Percentiles rank a stretch among this genome's conserved stretches.
phyloP scores from a whole-genome alignment of 2,888 invertebrate species.

The Vandiemenella viatica region DNA sequence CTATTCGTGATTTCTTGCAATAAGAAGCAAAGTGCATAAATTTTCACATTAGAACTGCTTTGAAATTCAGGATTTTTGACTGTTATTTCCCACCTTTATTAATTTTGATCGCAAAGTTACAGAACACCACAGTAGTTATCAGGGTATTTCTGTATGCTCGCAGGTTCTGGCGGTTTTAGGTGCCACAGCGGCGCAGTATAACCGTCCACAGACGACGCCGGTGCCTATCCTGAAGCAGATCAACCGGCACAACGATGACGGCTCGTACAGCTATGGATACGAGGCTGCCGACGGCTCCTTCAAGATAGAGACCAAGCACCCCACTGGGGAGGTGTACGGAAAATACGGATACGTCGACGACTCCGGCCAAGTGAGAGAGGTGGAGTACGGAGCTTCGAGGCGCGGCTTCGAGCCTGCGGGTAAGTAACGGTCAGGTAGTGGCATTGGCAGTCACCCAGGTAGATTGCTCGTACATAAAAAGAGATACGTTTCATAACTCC shows the following conservation, averaged over 20 bases:
- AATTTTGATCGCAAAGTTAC: too few species aligned
- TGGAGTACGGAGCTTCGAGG: constrained; percentile 71
- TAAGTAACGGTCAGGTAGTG: too few species aligned
- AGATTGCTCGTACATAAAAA: too few species aligned
- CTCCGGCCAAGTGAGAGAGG: constrained; percentile 54
- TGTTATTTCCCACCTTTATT: too few species aligned
- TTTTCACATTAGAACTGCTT: too few species aligned
- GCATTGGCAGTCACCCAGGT: too few species aligned
- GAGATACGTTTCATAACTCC: too few species aligned
- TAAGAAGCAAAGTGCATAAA: too few species aligned
- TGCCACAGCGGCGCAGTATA: constrained; percentile 4
- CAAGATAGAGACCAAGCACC: constrained; percentile 76
- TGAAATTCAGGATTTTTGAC: too few species aligned
- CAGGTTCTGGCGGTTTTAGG: constrained; percentile 5
- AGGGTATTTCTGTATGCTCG: too few species aligned
- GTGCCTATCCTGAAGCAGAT: constrained; percentile 71
- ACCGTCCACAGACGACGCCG: constrained; percentile 39
- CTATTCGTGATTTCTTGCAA: too few species aligned
- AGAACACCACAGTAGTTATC: too few species aligned
- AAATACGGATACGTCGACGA: constrained; percentile 84
- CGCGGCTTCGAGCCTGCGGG: constrained; percentile 72
- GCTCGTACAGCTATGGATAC: constrained; percentile 77
- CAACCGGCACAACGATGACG: constrained; percentile 73
- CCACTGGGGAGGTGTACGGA: constrained; percentile 69
- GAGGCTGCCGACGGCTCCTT: constrained; percentile 75